These are phyloP conservation scores for Heliconius aoede DNA, from an alignment of 2,888 invertebrate species.

Conservation along the genomic window DNA sequence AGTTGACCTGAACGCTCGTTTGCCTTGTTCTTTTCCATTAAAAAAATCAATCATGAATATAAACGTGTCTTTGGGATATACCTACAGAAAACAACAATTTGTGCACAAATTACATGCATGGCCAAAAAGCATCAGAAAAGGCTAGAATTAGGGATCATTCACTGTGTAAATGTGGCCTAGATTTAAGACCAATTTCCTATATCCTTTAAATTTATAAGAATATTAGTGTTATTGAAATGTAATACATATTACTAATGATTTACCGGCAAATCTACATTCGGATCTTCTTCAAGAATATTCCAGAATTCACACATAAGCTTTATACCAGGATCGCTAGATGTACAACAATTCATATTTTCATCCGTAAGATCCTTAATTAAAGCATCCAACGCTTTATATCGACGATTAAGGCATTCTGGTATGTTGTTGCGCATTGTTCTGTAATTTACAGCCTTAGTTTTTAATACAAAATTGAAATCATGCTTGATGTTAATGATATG, in stretches of 20 bases:
- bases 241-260: background rate
- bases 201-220: too few species aligned
- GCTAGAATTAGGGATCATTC: too few species aligned
- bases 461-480: background rate
- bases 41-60: too few species aligned
- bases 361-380: constrained; percentile 60
- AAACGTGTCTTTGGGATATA: too few species aligned
- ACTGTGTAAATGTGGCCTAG: too few species aligned
- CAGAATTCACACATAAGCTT: constrained; percentile 73
- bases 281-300: constrained; percentile 71
- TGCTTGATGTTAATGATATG: background rate
- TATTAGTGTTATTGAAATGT: too few species aligned
- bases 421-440: constrained; percentile 58
- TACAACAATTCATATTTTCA: constrained; percentile 36
- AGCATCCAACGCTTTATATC: constrained; percentile 64
- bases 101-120: too few species aligned
- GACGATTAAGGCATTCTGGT: constrained; percentile 66
- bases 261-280: constrained; percentile 65
- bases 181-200: too few species aligned
- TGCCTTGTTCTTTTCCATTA: too few species aligned
- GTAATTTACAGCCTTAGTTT: background rate
- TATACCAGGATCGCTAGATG: constrained; percentile 56
- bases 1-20: too few species aligned
- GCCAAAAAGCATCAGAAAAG: too few species aligned
- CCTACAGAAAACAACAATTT: too few species aligned